A percentile compares a stretch with the other conserved stretches of the same genome.
Conservation (phyloP, 2,797 vertebrate species). For the Spondyliosoma cantharus region DNA sequence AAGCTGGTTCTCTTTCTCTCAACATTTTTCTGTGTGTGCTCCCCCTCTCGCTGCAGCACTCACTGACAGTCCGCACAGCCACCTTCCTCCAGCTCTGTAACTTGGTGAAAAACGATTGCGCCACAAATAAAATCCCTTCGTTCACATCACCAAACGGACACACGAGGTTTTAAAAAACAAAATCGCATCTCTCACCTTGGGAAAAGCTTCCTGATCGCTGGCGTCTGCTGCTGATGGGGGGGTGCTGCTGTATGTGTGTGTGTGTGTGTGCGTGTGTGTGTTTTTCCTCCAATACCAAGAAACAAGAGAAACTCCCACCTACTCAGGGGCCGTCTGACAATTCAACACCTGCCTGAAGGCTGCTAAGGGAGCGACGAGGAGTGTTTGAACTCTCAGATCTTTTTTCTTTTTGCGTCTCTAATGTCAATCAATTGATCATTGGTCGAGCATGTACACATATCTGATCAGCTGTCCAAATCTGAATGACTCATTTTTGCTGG, state of each 20-base stretch:
- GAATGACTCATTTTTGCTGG: neutral
- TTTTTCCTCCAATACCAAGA: conserved; percentile 74
- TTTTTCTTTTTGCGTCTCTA: neutral
- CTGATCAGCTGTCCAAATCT: neutral
- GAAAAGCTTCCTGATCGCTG: conserved; percentile 66
- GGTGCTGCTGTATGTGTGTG: conserved; percentile 54
- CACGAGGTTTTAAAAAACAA: neutral
- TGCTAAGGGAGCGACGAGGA: conserved; percentile 65
- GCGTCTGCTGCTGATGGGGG: conserved; percentile 66
- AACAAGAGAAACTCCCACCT: conserved; percentile 85
- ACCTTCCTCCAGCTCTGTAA: conserved; percentile 73
- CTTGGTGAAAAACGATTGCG: conserved; percentile 72
- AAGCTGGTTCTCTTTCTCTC: neutral
- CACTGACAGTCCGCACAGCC: conserved; percentile 69
- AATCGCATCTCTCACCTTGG: conserved; percentile 74
- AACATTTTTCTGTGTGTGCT: conserved; percentile 1
- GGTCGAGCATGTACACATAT: neutral
- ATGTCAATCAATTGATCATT: neutral
- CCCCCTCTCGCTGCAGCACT: conserved; percentile 62
- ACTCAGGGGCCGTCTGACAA: conserved; percentile 82
- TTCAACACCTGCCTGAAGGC: conserved; percentile 55
- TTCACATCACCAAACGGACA: conserved; percentile 7
- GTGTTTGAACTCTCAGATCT: neutral
- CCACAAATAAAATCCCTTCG: conserved; percentile 45
- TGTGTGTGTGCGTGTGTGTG: conserved; percentile 16